Conservation (phyloP, 2,888 invertebrate species). For the Diaprepes abbreviatus region DNA sequence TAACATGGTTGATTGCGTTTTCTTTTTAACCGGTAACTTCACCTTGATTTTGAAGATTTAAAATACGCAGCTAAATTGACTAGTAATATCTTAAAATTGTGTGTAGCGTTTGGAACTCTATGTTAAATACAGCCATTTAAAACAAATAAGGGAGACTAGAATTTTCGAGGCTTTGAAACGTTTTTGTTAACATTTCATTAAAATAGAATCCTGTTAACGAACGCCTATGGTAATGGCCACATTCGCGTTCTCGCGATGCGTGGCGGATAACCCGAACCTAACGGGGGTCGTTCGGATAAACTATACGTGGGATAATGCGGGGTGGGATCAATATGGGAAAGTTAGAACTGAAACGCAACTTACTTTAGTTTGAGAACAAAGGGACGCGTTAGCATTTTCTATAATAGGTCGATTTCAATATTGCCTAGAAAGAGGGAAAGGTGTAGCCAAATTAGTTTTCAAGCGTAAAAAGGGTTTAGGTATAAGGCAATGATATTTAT, state of each 20-base stretch:
- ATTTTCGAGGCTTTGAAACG: too few relatives aligned
- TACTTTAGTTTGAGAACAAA: conserved; percentile 28
- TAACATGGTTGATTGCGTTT: too few relatives aligned
- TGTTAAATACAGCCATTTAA: too few relatives aligned
- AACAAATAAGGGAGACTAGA: too few relatives aligned
- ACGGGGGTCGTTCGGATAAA: conserved; percentile 30
- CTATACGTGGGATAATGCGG: conserved; percentile 39
- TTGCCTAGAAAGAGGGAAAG: neutral
- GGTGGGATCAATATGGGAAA: conserved; percentile 38
- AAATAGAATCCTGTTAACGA: neutral
- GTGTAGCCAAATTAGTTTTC: conserved; percentile 14
- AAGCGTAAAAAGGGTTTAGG: conserved; percentile 13
- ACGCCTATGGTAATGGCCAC: conserved; percentile 32
- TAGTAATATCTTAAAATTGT: too few relatives aligned
- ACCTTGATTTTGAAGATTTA: too few relatives aligned
- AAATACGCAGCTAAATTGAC: too few relatives aligned
- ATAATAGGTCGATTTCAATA: conserved; percentile 2
- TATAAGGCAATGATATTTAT: neutral
- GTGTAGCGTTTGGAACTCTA: too few relatives aligned
- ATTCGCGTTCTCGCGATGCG: conserved; percentile 38
- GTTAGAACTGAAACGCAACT: conserved; percentile 39
- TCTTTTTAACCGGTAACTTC: too few relatives aligned
- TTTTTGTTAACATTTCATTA: neutral
- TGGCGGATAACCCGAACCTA: conserved; percentile 29
- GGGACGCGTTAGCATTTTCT: conserved; percentile 18